These are phyloP conservation scores for Anticlea derivata DNA, from an alignment of 2,888 invertebrate genomes.

Conservation along the genomic window DNA sequence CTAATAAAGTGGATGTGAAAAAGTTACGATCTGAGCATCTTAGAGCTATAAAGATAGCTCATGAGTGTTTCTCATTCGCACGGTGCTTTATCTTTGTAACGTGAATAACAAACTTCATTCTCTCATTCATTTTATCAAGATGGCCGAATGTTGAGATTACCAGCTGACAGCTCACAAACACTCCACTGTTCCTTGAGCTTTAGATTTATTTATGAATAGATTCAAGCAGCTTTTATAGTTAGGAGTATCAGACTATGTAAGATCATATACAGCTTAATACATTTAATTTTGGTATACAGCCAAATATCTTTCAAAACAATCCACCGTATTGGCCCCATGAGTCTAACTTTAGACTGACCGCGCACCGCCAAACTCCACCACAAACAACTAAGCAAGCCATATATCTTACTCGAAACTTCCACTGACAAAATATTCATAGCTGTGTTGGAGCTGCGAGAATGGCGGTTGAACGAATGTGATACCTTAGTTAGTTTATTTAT, in stretches of 20 bases:
- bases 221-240: too few relatives aligned
- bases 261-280: too few relatives aligned
- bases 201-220: background rate
- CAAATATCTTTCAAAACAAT: slow-evolving; percentile 1
- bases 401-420: slow-evolving; percentile 13
- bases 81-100: slow-evolving; percentile 13
- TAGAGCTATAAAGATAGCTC: slow-evolving; percentile 21
- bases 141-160: background rate
- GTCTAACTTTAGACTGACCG: slow-evolving; percentile 9
- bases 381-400: slow-evolving; percentile 2
- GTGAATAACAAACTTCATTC: slow-evolving; percentile 6
- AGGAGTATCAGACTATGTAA: too few relatives aligned
- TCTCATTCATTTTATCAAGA: slow-evolving; percentile 5
- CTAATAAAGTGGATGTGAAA: slow-evolving; percentile 16
- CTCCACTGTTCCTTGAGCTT: background rate
- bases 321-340: background rate
- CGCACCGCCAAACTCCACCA: slow-evolving; percentile 5
- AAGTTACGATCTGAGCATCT: slow-evolving; percentile 25
- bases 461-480: background rate
- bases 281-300: too few relatives aligned
- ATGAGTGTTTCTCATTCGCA: slow-evolving; percentile 17
- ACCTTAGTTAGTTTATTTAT: too few relatives aligned
- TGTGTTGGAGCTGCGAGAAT: background rate
- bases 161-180: too few relatives aligned
- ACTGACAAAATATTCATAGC: slow-evolving; percentile 18